These are phyloP conservation scores for Octopus sinensis DNA, from an alignment of 1,140 invertebrate species.

Conservation along the genomic window DNA sequence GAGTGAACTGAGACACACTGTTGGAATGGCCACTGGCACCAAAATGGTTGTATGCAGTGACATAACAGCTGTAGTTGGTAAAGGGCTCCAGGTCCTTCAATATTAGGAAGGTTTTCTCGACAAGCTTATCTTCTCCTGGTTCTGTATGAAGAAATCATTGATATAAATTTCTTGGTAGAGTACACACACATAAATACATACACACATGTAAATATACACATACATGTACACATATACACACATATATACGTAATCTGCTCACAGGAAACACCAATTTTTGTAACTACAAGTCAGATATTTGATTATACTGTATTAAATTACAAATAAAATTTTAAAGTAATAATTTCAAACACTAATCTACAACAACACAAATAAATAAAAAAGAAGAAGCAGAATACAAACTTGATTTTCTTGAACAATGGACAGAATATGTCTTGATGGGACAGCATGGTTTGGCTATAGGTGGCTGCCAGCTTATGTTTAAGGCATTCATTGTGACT, in stretches of 20 bases:
- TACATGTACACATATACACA: too few relatives aligned
- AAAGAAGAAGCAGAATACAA: background rate
- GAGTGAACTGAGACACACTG: conserved; percentile 64
- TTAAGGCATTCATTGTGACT: background rate
- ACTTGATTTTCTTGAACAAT: conserved; percentile 3
- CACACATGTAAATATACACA: too few relatives aligned
- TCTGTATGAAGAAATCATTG: background rate
- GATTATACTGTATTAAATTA: too few relatives aligned
- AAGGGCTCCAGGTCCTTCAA: conserved; percentile 53
- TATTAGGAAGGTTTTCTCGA: background rate
- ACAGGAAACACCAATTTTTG: too few relatives aligned
- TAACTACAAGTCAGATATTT: too few relatives aligned
- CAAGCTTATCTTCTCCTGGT: background rate
- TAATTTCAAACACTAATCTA: background rate
- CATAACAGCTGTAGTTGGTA: conserved; percentile 70
- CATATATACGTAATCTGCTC: too few relatives aligned
- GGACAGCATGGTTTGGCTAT: background rate
- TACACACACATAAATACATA: too few relatives aligned
- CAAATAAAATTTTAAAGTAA: background rate
- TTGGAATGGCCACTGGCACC: conserved; percentile 66
- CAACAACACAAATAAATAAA: background rate
- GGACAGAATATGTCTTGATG: background rate
- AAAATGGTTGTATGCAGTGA: conserved; percentile 65
- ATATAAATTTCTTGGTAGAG: too few relatives aligned
- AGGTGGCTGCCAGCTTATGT: conserved; percentile 5